phyloP scores from a whole-genome alignment of 1,140 invertebrate species.

The Ceratina japonica region DNA sequence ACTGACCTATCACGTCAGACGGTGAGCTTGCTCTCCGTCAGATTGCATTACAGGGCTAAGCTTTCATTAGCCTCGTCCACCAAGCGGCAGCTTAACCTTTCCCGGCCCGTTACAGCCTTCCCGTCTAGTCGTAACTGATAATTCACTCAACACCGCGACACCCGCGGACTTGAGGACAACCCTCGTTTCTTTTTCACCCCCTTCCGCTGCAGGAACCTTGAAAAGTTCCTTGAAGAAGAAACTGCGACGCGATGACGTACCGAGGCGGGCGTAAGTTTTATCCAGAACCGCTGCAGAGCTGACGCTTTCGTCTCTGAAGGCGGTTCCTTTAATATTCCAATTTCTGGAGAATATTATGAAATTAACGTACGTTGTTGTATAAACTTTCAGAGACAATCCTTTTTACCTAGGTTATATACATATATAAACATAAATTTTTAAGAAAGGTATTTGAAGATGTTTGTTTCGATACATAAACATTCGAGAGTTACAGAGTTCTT shows the following conservation, averaged over 20 bases:
- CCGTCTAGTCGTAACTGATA: constrained; percentile 58
- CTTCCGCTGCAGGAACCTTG: neutral
- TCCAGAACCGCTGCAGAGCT: neutral
- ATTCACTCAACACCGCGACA: constrained; percentile 54
- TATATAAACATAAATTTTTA: too few relatives aligned
- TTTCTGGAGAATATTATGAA: too few relatives aligned
- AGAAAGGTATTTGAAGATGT: too few relatives aligned
- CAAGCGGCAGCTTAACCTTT: constrained; percentile 71
- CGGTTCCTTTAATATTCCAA: too few relatives aligned
- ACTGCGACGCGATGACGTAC: too few relatives aligned
- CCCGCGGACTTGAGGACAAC: neutral
- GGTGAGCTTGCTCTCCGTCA: constrained; percentile 63
- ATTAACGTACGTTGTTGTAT: too few relatives aligned
- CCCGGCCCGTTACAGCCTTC: constrained; percentile 40
- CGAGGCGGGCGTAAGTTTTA: neutral
- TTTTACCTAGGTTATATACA: too few relatives aligned
- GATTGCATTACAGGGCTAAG: constrained; percentile 70
- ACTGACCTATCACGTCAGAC: constrained; percentile 70
- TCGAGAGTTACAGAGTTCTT: too few relatives aligned
- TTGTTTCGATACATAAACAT: too few relatives aligned
- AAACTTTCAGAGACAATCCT: too few relatives aligned
- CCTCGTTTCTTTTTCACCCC: neutral
- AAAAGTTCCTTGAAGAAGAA: neutral
- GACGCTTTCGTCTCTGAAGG: constrained; percentile 7
- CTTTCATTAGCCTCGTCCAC: constrained; percentile 70